phyloP scores from a whole-genome alignment of 1,140 invertebrate genomes.

The Psix sp. region DNA sequence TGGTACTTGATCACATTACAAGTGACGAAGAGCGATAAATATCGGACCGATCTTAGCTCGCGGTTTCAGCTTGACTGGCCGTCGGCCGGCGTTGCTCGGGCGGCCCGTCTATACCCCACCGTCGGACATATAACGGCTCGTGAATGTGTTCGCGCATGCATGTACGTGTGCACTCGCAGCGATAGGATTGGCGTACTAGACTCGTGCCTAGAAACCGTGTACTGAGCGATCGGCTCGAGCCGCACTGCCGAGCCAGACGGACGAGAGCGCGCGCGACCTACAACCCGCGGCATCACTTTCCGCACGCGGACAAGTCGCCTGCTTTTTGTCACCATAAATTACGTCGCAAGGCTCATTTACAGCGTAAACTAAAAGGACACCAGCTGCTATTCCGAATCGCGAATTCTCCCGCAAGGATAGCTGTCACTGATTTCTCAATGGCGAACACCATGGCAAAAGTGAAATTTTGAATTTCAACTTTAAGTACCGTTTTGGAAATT shows the following conservation, averaged over 20 bases:
- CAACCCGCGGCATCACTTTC: slow-evolving; percentile 24
- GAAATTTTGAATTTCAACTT: too few relatives aligned
- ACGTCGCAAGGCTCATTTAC: slow-evolving; percentile 10
- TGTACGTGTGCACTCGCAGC: slow-evolving; percentile 22
- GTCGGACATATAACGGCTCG: slow-evolving; percentile 32
- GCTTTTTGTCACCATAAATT: slow-evolving; percentile 4
- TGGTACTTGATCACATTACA: neutral
- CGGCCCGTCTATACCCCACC: slow-evolving; percentile 58
- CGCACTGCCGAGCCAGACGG: neutral
- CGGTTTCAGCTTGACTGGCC: slow-evolving; percentile 66
- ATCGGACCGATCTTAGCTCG: slow-evolving; percentile 53
- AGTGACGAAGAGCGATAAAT: slow-evolving; percentile 23
- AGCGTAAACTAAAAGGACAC: slow-evolving; percentile 1
- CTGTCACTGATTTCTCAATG: neutral
- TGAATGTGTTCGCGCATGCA: slow-evolving; percentile 41
- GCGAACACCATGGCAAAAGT: too few relatives aligned
- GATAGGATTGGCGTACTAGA: slow-evolving; percentile 30
- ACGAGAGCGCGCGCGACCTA: slow-evolving; percentile 18
- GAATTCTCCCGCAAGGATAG: neutral
- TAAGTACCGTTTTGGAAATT: too few relatives aligned
- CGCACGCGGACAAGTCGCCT: neutral
- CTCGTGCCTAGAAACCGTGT: slow-evolving; percentile 48
- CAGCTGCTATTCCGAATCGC: slow-evolving; percentile 1
- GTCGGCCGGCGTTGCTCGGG: slow-evolving; percentile 54
- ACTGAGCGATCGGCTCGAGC: slow-evolving; percentile 17